Evolutionary conservation across 2,113 vertebrate species (phyloP).

Genomic region (Sylvietta virens): DNA sequence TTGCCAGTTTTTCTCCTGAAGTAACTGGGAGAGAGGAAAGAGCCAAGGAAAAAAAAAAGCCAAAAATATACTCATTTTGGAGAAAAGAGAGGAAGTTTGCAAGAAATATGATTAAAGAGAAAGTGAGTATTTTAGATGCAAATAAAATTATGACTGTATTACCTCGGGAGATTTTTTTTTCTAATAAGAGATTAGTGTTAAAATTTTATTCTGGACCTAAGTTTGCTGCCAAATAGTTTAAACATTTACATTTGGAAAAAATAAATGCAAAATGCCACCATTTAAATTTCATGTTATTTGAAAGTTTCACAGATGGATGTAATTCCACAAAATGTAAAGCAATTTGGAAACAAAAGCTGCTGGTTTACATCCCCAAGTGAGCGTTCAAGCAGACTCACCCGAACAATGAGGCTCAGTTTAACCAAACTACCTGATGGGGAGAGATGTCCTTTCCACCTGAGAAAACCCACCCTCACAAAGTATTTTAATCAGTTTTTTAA

Average conservation of each 20-base stretch:
- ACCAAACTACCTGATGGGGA: background rate
- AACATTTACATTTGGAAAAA: slow-evolving; percentile 1
- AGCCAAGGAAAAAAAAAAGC: background rate
- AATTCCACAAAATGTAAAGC: background rate
- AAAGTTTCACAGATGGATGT: background rate
- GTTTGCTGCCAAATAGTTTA: background rate
- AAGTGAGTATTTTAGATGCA: background rate
- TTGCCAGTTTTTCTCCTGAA: background rate
- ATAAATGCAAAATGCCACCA: background rate
- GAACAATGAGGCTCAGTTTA: fast-evolving
- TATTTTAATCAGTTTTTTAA: background rate
- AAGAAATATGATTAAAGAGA: background rate
- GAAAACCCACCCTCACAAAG: background rate
- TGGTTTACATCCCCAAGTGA: background rate
- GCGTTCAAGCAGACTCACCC: background rate
- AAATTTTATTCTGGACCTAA: background rate
- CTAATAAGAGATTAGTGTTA: background rate
- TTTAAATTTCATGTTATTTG: background rate
- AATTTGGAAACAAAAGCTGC: slow-evolving; percentile 10
- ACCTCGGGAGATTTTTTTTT: background rate
- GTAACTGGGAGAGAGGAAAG: fast-evolving
- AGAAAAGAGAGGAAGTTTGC: background rate
- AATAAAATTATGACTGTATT: background rate
- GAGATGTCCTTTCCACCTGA: background rate
- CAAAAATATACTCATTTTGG: background rate